Evolutionary conservation across 2,113 vertebrate species (phyloP).

Genomic region (Muntiacus muntjak): DNA sequence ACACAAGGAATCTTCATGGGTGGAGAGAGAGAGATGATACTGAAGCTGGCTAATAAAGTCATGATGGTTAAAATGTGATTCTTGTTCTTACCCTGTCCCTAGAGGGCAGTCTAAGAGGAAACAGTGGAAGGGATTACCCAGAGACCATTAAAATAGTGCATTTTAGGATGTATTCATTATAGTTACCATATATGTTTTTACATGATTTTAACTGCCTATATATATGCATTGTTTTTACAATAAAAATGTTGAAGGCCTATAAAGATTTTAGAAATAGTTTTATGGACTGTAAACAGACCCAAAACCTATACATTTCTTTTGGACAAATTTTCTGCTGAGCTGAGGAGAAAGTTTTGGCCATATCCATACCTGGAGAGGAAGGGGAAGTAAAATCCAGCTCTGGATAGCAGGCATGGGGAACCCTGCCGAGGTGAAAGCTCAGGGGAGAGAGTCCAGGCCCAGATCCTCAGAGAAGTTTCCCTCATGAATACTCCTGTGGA

Average conservation of each 20-base stretch:
- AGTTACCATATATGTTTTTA: not conserved
- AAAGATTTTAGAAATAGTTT: not conserved
- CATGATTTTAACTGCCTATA: not conserved
- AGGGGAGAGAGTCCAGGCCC: not conserved
- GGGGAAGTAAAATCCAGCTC: not conserved
- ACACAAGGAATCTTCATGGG: not conserved
- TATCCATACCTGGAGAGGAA: not conserved
- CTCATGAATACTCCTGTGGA: not conserved
- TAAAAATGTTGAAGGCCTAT: not conserved
- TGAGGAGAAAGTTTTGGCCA: not conserved
- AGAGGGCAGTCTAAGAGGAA: not conserved
- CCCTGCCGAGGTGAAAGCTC: not conserved
- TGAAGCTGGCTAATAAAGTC: not conserved
- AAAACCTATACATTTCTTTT: not conserved
- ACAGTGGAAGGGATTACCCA: not conserved
- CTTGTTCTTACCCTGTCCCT: not conserved
- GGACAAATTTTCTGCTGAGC: constrained; percentile 4
- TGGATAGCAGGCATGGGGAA: not conserved
- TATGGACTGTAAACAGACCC: constrained; percentile 8
- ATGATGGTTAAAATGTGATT: not conserved
- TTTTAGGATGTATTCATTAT: not conserved
- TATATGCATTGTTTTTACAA: not conserved
- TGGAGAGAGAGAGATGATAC: not conserved
- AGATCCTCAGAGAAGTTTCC: not conserved
- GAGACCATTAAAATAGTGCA: not conserved